These are phyloP conservation scores for Rhogogaster chlorosoma DNA, from an alignment of 2,888 invertebrate species.

Conservation along the genomic window DNA sequence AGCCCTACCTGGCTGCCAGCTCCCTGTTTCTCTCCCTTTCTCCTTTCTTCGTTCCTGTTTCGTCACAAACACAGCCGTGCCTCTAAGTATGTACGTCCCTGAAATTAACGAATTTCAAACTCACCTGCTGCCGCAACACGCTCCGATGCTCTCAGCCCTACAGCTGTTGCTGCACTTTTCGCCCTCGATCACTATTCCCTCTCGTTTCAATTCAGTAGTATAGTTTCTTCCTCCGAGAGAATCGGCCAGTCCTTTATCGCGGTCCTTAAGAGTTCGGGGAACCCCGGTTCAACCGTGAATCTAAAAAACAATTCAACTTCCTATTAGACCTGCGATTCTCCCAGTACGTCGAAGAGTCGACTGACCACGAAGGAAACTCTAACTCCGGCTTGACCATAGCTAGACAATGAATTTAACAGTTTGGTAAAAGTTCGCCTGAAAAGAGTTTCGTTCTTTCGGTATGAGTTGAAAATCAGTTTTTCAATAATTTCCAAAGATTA, in stretches of 20 bases:
- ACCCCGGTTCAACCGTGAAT: neutral
- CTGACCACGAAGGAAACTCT: neutral
- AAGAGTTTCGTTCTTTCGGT: too few species aligned
- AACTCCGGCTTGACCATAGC: neutral
- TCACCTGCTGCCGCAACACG: slow-evolving; percentile 67
- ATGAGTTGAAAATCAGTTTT: neutral
- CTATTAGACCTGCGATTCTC: neutral
- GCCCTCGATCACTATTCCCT: neutral
- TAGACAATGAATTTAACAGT: neutral
- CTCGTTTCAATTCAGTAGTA: slow-evolving; percentile 19
- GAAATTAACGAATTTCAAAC: slow-evolving; percentile 68
- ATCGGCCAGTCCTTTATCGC: neutral
- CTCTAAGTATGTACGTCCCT: slow-evolving; percentile 56
- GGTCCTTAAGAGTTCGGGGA: too few species aligned
- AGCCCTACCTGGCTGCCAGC: slow-evolving; percentile 1
- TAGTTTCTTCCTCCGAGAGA: slow-evolving; percentile 40
- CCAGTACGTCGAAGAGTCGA: neutral
- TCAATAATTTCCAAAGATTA: neutral
- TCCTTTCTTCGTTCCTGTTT: slow-evolving; percentile 27
- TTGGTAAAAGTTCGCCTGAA: neutral
- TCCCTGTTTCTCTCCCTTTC: neutral
- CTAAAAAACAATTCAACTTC: neutral
- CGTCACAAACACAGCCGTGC: neutral
- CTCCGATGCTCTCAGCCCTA: slow-evolving; percentile 63
- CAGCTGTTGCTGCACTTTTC: slow-evolving; percentile 66